Base-by-base conservation (phyloP, 2,888 invertebrate genomes). In the Mesorhabditis spiculigera region DNA sequence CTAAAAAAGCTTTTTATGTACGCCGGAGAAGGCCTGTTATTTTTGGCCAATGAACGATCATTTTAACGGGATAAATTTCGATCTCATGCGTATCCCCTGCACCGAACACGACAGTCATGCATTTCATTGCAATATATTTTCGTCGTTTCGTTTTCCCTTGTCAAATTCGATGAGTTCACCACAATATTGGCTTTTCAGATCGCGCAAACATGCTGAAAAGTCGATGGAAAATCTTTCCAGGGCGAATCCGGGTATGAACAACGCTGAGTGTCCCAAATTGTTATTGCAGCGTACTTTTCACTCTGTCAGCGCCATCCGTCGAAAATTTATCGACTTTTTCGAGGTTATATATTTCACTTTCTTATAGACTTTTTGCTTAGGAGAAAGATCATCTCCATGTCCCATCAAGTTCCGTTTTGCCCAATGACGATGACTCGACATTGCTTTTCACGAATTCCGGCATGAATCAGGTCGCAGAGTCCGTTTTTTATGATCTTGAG, bases 381-480 rank as follows among this genome's bases (percentile, higher is more conserved):
- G 5, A 68, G 73, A 42, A 93, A 87, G 84, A 87, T 5, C 98
- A 98, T 87, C 90, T 90, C 80, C 96, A 96, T 90, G 93, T 95
- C 16, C 96, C 96, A 87, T 97, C 97, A 0, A 95, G 95, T 63
- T 93, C 94, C 61, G 95, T 95, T n/a, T 93, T 98, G 84, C 97
- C 97, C 0, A 89, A 92, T 74, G 95, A 97, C 88, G 91, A 91
- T 86, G 95, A 95, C 87, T 95, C 95, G 28, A 95, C 96, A 0
- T 89, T 99, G 69, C 89, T 99, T 0, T 99, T 99, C 88, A 90
- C 96, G 65, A 98, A 98, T 90, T 96, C 98, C 74, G 98, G 95
- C 69, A 98, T 99, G 98, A 97, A 97, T 87, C 97, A 97, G 89
- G 91, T 90, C 84, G 71, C 63, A 45, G n/a, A 5, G 42, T 90